phyloP scores from a whole-genome alignment of 2,113 vertebrate species.

The Ancistrus triradiatus region DNA sequence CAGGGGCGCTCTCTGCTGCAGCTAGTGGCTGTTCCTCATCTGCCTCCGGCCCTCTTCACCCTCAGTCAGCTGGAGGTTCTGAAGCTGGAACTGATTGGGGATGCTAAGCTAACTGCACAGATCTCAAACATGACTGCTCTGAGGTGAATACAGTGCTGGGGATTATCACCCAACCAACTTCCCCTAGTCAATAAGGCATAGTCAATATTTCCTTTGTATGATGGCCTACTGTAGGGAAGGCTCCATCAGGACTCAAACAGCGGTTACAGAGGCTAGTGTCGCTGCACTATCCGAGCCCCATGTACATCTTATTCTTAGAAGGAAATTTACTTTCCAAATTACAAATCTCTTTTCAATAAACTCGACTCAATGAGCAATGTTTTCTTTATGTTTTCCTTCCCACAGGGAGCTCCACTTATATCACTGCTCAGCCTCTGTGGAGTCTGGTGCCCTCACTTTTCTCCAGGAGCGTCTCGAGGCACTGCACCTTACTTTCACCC shows the following conservation, averaged over 20 bases:
- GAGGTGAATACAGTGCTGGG: slow-evolving; percentile 44
- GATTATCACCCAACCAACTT: no score
- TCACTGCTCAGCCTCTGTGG: slow-evolving; percentile 64
- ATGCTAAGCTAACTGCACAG: slow-evolving; percentile 63
- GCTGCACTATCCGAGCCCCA: no score
- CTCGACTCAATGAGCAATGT: no score
- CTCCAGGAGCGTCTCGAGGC: slow-evolving; percentile 65
- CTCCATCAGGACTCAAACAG: no score
- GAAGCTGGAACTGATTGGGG: slow-evolving; percentile 68
- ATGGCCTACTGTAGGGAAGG: no score
- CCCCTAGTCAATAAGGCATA: no score
- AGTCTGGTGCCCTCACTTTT: slow-evolving; percentile 58
- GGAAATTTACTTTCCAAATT: no score
- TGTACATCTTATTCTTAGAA: no score
- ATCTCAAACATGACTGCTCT: slow-evolving; percentile 66
- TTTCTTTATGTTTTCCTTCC: neutral
- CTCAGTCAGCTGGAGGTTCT: slow-evolving; percentile 66
- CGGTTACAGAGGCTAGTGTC: no score
- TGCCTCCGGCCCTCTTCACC: slow-evolving; percentile 68
- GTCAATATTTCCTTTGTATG: no score
- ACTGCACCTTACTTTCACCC: slow-evolving; percentile 68
- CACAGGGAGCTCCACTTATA: slow-evolving; percentile 70
- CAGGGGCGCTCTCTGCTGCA: slow-evolving; percentile 60
- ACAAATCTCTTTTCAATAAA: no score
- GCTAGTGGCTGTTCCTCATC: slow-evolving; percentile 66